Conservation (phyloP, 1,140 invertebrate species). For the Drosophila ambigua region DNA sequence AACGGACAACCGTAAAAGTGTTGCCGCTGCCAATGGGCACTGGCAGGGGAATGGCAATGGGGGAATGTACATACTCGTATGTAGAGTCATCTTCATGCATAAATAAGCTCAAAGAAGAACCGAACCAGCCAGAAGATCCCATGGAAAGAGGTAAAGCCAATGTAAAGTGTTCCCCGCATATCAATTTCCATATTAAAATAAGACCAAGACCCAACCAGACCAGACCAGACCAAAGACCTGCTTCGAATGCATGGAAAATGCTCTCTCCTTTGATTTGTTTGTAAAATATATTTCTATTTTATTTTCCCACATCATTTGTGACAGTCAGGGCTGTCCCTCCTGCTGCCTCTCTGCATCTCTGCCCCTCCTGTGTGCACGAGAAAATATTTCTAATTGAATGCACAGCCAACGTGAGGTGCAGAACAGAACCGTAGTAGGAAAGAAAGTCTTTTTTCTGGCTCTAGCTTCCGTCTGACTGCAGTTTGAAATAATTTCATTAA, state of each 20-base stretch:
- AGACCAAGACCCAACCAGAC: constrained; percentile 22
- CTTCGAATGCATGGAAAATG: constrained; percentile 18
- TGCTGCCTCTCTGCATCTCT: neutral
- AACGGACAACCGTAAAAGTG: constrained; percentile 76
- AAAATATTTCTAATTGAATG: constrained; percentile 76
- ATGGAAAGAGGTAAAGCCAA: constrained; percentile 7
- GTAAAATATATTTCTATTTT: constrained; percentile 28
- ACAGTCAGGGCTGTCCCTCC: constrained; percentile 5
- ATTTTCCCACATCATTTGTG: constrained; percentile 75
- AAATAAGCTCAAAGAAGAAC: constrained; percentile 57
- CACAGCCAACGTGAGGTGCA: constrained; percentile 38
- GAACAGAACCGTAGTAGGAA: neutral
- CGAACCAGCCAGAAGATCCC: constrained; percentile 16
- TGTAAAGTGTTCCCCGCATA: constrained; percentile 57
- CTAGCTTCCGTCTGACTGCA: constrained; percentile 23
- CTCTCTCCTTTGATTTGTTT: constrained; percentile 65
- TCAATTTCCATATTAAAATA: constrained; percentile 81
- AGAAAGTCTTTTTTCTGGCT: constrained; percentile 31
- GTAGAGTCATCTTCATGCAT: constrained; percentile 82
- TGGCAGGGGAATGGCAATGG: no score
- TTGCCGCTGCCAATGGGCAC: constrained; percentile 46
- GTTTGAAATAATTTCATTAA: constrained; percentile 71
- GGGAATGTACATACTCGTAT: constrained; percentile 39
- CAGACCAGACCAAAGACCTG: constrained; percentile 12
- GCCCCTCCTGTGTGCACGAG: neutral